Percentiles rank a stretch among this genome's conserved stretches.
Conservation (phyloP, 2,113 vertebrate genomes). For the Saguinus midas region DNA sequence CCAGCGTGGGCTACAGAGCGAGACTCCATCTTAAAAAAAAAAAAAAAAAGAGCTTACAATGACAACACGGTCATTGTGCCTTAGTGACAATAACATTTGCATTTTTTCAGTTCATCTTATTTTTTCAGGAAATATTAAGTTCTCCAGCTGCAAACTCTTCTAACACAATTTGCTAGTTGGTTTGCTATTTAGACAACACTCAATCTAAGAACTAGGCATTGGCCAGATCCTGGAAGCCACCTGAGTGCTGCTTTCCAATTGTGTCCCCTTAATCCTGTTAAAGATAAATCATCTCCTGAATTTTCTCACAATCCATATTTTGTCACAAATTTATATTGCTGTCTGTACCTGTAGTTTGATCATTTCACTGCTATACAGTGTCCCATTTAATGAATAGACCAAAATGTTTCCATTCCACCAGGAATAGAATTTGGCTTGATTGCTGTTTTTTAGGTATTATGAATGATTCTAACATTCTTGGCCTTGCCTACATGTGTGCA, state of each 20-base stretch:
- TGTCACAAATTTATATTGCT: neutral
- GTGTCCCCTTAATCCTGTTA: neutral
- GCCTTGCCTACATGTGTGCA: neutral
- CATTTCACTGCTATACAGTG: neutral
- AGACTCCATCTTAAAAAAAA: neutral
- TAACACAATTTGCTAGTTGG: neutral
- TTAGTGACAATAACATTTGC: neutral
- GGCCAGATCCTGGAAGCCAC: neutral
- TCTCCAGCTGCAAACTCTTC: neutral
- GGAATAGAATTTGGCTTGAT: neutral
- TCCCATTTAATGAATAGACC: neutral
- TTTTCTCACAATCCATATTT: neutral
- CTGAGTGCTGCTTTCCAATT: accelerated
- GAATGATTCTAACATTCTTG: neutral
- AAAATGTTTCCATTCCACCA: neutral
- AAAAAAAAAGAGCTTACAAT: neutral
- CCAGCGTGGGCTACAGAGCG: neutral
- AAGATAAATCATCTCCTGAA: neutral
- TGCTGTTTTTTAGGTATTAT: neutral
- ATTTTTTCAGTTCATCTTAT: neutral
- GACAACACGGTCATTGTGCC: neutral
- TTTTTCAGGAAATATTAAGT: neutral
- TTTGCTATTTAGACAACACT: neutral
- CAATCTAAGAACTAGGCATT: neutral
- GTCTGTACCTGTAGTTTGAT: neutral